Evolutionary conservation across 2,888 invertebrate genomes (phyloP), one percentile per base, ranked within the genome.

Genomic region (Polydrusus tereticollis): DNA sequence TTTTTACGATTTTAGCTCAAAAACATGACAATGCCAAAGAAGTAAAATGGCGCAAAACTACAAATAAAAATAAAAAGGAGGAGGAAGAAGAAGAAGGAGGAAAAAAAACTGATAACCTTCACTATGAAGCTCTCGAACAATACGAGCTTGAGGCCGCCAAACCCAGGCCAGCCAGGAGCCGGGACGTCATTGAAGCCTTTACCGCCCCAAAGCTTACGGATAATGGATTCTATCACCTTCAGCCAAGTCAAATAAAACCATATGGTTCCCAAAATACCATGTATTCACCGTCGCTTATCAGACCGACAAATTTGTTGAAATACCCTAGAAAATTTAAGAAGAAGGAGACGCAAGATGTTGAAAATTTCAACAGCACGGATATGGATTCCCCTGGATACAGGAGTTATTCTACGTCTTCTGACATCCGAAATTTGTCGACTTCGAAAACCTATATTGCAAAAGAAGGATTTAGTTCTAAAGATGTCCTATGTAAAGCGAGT

Each of bases 121-220:
- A 57, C 7, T 63, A 57, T 20, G 69, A 73, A 57, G 57, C 64
- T 6, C 33, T 69, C 21, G 76, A 77, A 55, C 75, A 75, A 47
- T 78, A 77, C 41, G 76, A 79, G 50, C 68, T 78, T 5, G 78
- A 79, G 55, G 76, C 76, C 1, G 76, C 77, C 14, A 75, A 72
- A 29, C 79, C 78, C 0, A 68, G 74, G 18, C 68, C 64, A 16
- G 62, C 52, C 16, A 69, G 70, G 10, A 77, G 73, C 16, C 65
- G 72, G 23, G 69, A 73, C 5, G 10, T 73, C 2, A 36, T 73
- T 5, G 43, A 69, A 16, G 57, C 50, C 14, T 70, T 73, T 21
- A n/a, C 16, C 5, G 36, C 43, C 0, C n/a, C 65, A 5, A 64
- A 66, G 21, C 59, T 16, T n/a, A 2, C 21, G 10, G 20, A 26